Evolutionary conservation across 2,797 vertebrate species (phyloP).

Genomic region (Megalops cyprinoides): DNA sequence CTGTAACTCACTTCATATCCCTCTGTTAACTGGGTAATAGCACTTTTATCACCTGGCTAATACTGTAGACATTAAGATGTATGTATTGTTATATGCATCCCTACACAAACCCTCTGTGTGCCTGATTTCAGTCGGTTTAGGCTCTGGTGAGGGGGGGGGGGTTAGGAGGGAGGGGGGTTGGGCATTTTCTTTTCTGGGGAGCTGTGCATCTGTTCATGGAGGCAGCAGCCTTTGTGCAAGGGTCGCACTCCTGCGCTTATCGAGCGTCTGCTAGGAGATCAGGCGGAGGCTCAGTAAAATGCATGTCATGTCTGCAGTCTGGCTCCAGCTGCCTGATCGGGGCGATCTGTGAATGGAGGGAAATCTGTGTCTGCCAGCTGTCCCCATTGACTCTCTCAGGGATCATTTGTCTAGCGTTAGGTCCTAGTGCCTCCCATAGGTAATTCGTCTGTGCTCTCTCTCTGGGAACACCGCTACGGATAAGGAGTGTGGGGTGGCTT

Average conservation of each 20-base stretch:
- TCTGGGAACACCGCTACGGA: constrained; percentile 28
- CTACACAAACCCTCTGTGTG: constrained; percentile 33
- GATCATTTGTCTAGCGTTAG: constrained; percentile 57
- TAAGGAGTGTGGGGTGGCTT: constrained; percentile 13
- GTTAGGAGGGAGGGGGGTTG: constrained; percentile 26
- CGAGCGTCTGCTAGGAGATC: constrained; percentile 32
- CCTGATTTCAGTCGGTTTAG: constrained; percentile 27
- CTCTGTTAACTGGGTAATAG: constrained; percentile 46
- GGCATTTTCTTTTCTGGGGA: constrained; percentile 43
- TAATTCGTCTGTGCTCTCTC: constrained; percentile 52
- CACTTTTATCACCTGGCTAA: constrained; percentile 47
- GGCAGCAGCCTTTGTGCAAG: constrained; percentile 50
- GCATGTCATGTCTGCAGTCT: constrained; percentile 62
- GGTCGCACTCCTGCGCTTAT: constrained; percentile 36
- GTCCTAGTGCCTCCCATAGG: constrained; percentile 58
- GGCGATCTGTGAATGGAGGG: constrained; percentile 39
- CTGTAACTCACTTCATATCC: constrained; percentile 40
- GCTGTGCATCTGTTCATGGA: constrained; percentile 53
- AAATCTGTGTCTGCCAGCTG: constrained; percentile 60
- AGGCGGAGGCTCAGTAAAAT: constrained; percentile 48
- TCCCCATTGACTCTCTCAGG: constrained; percentile 60
- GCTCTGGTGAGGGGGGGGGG: constrained; percentile 19
- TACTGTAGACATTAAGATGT: constrained; percentile 38
- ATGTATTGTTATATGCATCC: constrained; percentile 36
- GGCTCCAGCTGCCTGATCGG: constrained; percentile 56